Evolutionary conservation across 2,888 invertebrate species (phyloP), one percentile per base, ranked within the genome.

Genomic region (Erebia epiphron): DNA sequence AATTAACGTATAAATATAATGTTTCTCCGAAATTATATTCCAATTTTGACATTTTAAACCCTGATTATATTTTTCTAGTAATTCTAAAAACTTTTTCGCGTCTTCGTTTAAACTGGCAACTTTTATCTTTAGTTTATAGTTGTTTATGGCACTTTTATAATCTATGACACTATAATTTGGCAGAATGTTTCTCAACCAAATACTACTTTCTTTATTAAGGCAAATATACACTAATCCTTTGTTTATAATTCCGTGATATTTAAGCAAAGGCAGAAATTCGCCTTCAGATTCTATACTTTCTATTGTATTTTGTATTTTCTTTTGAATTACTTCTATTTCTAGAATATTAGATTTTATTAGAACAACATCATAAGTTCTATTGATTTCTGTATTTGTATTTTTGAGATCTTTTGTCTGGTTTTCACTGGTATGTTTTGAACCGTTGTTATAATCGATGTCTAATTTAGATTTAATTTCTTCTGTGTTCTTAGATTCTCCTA

Each of bases 231-330:
- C 62, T 0, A 90, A 41, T 0, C 76, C 81, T 71, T 83, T 84
- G 75, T 85, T 78, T 79, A 83, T 75, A 1, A 85, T 74, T 1
- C 90, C 90, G 56, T 85, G 80, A 75, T 87, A 89, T 73, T 86
- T 82, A 0, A 90, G 74, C 16, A 80, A 65, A 1, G 89, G 88
- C 67, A 87, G 16, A 49, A 60, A 66, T 13, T 49, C 26, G 3
- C n/a, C 60, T 50, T 72, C 63, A 0, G 62, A 41, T 2, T 76
- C 65, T 70, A 89, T 79, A 0, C 78, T 57, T 11, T 79, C 77
- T 16, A 87, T 77, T 11, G 74, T 54, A 18, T 60, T 77, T 78
- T 83, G 83, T 49, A 84, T 67, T 11, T 69, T 57, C 68, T 75
- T 77, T 2, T 63, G 43, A 10, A 11, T 46, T 10, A 21, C 14